These are phyloP conservation scores for Pampusana beccarii DNA, from an alignment of 2,113 vertebrate genomes.

Conservation along the genomic window DNA sequence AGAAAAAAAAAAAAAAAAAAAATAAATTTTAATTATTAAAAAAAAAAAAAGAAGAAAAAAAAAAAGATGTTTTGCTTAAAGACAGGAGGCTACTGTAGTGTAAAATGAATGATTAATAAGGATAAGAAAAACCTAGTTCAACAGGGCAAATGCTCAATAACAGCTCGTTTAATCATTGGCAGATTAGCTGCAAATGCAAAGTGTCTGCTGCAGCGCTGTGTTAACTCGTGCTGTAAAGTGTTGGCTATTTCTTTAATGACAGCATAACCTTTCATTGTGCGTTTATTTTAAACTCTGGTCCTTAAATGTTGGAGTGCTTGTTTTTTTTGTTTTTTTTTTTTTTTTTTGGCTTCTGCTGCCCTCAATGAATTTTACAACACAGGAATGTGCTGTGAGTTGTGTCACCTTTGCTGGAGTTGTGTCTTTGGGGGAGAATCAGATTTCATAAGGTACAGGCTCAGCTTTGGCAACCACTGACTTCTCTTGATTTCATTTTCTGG, in stretches of 20 bases:
- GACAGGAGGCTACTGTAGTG: slow-evolving; percentile 40
- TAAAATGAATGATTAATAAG: slow-evolving; percentile 73
- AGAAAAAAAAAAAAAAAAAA: rapidly evolving
- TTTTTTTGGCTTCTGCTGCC: background rate
- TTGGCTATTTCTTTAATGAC: slow-evolving; percentile 28
- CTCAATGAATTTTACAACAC: background rate
- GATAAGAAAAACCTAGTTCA: slow-evolving; percentile 68
- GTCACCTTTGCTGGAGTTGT: slow-evolving; percentile 5
- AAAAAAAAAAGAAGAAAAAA: background rate
- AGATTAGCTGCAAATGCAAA: slow-evolving; percentile 64
- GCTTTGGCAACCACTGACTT: slow-evolving; percentile 12
- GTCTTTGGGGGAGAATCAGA: slow-evolving; percentile 22
- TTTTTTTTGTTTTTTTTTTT: no score
- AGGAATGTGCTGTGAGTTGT: background rate
- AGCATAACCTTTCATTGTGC: slow-evolving; percentile 4
- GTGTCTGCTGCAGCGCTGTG: slow-evolving; percentile 1
- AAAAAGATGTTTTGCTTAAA: slow-evolving; percentile 33
- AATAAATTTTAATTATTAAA: no score
- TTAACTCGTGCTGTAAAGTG: background rate
- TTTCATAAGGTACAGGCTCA: slow-evolving; percentile 33
- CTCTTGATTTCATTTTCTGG: slow-evolving; percentile 56
- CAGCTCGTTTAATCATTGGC: slow-evolving; percentile 70
- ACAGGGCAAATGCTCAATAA: slow-evolving; percentile 72
- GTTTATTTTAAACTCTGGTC: background rate
- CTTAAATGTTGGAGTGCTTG: background rate